Evolutionary conservation across 2,888 invertebrate genomes (phyloP).

Genomic region (Chrysomela aeneicollis): DNA sequence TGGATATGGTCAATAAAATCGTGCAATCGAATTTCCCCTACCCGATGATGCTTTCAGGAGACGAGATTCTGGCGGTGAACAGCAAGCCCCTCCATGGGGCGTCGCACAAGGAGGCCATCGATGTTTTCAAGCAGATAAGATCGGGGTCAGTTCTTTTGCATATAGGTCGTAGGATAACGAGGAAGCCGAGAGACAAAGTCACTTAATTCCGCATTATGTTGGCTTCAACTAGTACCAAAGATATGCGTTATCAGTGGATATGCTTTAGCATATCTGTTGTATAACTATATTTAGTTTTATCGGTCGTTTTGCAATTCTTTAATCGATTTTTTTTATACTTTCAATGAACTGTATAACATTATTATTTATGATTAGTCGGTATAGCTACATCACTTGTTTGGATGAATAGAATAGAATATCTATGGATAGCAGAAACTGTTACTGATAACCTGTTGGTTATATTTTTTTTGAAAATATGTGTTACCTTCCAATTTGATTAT

Average conservation of each 20-base stretch:
- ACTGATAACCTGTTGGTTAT: constrained; percentile 27
- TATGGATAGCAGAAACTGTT: constrained; percentile 22
- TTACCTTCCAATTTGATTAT: constrained; percentile 12
- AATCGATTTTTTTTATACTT: constrained; percentile 26
- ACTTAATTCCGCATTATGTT: constrained; percentile 42
- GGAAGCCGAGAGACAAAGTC: constrained; percentile 55
- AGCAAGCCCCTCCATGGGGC: constrained; percentile 79
- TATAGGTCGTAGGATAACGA: constrained; percentile 67
- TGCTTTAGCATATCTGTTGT: constrained; percentile 30
- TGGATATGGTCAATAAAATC: too few species aligned
- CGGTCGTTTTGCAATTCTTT: constrained; percentile 33
- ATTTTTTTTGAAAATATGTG: constrained; percentile 32
- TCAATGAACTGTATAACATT: constrained; percentile 27
- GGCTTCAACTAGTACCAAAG: constrained; percentile 36
- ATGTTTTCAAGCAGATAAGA: constrained; percentile 80
- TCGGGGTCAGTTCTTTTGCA: constrained; percentile 78
- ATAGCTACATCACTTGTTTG: constrained; percentile 32
- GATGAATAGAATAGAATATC: constrained; percentile 23
- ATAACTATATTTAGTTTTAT: constrained; percentile 28
- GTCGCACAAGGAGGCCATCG: constrained; percentile 81
- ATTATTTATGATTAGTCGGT: constrained; percentile 26
- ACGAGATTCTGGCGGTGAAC: constrained; percentile 83
- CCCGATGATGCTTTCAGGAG: too few species aligned
- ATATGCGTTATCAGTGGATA: constrained; percentile 36
- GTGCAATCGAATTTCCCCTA: too few species aligned